Base-by-base conservation (phyloP, 2,797 vertebrate genomes). In the Mormyrus proboscirostris region DNA sequence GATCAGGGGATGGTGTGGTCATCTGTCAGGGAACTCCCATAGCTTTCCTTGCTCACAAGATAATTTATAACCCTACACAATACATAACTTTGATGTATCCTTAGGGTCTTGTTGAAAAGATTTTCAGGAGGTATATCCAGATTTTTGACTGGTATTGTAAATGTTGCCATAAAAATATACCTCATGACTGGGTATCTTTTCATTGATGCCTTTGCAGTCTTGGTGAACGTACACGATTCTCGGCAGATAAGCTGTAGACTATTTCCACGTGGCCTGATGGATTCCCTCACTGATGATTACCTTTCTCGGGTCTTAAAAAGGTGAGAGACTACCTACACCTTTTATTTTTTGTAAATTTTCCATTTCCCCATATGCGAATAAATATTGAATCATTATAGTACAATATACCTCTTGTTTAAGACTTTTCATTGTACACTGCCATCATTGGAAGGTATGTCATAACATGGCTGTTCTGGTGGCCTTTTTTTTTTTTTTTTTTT, bases 241-340 rank as follows among this genome's bases (percentile, higher is more conserved):
- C 95, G 89, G 91, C 93, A 95, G 91, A 88, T 97, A 53, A 91
- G 59, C 14, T 96, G 97, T 93, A 93, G 50, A 29, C 92, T 97
- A 88, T 93, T 95, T 88, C 94, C 92, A 57, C 89, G 92, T 87
- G 92, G 92, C 89, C 41, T 91, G 51, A 47, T 41, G n/a, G 94
- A 96, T 90, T 90, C 92, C 12, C 73, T 91, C 3, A 7, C 95
- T 89, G 94, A 96, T 44, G 93, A 96, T 51, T 94, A 95, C 51
- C 89, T 97, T 87, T 92, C 95, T 33, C 92, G 90, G 90, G 92
- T 94, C 83, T 55, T 97, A 89, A 95, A 90, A 88, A 90, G 94
- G 97, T 97, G 91, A 90, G 12, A 41, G 12, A 41, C 6, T 41
- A 22, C 19, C n/a, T 44, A 44, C 53, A 44, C 3, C 7, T 7